A percentile compares a stretch with the other conserved stretches of the same genome.
These are phyloP conservation scores for Saccopteryx leptura DNA, from an alignment of 2,113 vertebrate genomes.

Conservation along the genomic window DNA sequence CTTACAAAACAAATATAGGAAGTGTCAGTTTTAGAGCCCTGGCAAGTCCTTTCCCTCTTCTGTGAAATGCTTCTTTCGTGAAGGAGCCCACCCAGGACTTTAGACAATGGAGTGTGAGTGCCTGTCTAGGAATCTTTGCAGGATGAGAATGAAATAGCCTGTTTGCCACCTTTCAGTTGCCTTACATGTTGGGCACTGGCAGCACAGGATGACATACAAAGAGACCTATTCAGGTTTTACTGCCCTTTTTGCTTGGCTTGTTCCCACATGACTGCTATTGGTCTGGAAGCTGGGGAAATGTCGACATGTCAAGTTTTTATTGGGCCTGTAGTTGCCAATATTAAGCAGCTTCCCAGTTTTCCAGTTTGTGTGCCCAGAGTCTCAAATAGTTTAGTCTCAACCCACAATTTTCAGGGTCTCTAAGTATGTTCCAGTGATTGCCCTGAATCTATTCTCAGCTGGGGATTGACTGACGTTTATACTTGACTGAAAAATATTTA, in stretches of 20 bases:
- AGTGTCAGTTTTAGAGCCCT: conserved; percentile 33
- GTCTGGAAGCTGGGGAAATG: conserved; percentile 70
- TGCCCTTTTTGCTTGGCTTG: conserved; percentile 3
- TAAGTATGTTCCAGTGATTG: conserved; percentile 56
- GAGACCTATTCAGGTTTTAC: conserved; percentile 72
- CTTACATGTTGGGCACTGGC: conserved; percentile 33
- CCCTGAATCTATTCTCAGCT: background rate
- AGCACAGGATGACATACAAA: conserved; percentile 56
- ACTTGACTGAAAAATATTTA: background rate
- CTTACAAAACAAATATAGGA: conserved; percentile 65
- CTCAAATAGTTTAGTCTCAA: background rate
- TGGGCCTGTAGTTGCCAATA: conserved; percentile 79
- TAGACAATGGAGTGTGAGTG: conserved; percentile 20
- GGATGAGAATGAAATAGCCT: background rate
- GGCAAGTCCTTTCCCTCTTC: background rate
- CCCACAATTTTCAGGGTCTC: background rate
- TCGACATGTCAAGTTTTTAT: conserved; percentile 72
- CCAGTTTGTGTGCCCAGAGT: conserved; percentile 71
- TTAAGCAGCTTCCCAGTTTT: conserved; percentile 65
- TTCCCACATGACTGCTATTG: background rate
- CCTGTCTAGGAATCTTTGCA: conserved; percentile 62
- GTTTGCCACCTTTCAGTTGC: background rate
- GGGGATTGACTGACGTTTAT: background rate
- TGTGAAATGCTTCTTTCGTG: conserved; percentile 50
- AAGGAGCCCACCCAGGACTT: conserved; percentile 44